Base-by-base conservation (phyloP, 2,113 vertebrate genomes). In the Epinephelus fuscoguttatus region DNA sequence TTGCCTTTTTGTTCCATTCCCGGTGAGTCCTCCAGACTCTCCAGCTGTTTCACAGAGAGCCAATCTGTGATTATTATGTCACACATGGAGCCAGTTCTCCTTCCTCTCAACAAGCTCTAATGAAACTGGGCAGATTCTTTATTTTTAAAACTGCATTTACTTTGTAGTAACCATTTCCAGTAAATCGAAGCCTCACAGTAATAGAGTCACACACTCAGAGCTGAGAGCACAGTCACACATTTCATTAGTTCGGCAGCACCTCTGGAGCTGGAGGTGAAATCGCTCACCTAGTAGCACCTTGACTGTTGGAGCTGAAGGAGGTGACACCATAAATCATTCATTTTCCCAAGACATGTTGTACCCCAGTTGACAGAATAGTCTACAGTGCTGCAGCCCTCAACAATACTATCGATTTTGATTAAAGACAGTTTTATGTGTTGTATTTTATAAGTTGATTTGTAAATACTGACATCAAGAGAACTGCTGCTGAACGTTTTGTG, bases 11-110 rank as follows among this genome's bases (percentile, higher is more conserved):
- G 59, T 63, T 25, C 18, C 4, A 0, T 78, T 63, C 67, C 40
- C 30, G 49, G 19, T 12, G 67, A 81, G 52, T 75, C 33, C 40
- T 49, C 30, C 37, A 74, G 52, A 67, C 69, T 59, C 62, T 56
- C 61, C 70, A 68, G 75, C 68, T 85, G 66, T 83, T 84, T 42
- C 3, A 12, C 53, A 77, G 68, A 83, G 45, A 73, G 10, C 18
- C 42, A 60, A 12, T 85, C 49, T 78, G 74, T 53, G 1, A 23
- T 76, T 79, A 85, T 91, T 75, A 78, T 21, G 85, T 87, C 14
- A 64, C 73, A 70, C 21, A 62, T 30, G 63, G 53, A 59, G 63
- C 33, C 49, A 55, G 72, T 63, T 42, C 27, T 78, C 14, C 11
- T 50, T 60, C 27, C 42, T 77, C 40, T 68, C 79, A 63, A 33